These are phyloP conservation scores for Acleris literana DNA, from an alignment of 2,888 invertebrate genomes.

Conservation along the genomic window DNA sequence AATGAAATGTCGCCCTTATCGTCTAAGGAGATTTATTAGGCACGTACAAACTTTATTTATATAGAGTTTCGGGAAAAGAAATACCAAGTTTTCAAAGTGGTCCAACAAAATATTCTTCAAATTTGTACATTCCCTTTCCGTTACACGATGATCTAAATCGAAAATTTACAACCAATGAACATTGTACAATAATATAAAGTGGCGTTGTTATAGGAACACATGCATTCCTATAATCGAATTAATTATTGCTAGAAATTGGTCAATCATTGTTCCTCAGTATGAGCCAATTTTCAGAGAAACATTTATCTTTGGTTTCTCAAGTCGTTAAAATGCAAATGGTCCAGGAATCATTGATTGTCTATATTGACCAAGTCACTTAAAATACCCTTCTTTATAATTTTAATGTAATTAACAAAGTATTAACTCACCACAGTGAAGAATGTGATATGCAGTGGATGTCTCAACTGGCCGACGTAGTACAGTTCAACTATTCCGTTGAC, in stretches of 20 bases:
- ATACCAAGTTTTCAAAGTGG: conserved; percentile 13
- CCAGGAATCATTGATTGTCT: no score
- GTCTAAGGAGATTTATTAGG: conserved; percentile 32
- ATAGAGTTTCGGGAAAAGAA: conserved; percentile 16
- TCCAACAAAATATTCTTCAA: conserved; percentile 11
- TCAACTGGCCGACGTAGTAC: conserved; percentile 84
- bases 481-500: conserved; percentile 88
- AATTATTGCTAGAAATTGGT: no score
- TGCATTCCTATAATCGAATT: no score
- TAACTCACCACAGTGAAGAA: conserved; percentile 84
- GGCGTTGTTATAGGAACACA: no score
- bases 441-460: conserved; percentile 85
- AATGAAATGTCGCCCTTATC: conserved; percentile 35
- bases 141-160: background rate
- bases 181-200: no score
- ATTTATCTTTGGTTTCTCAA: no score
- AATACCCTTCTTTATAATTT: background rate
- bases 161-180: no score
- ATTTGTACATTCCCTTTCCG: background rate
- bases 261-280: no score
- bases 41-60: conserved; percentile 31
- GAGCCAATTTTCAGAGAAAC: no score
- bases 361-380: background rate
- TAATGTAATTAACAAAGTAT: background rate
- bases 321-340: no score